A percentile compares a stretch with the other conserved stretches of the same genome.
Evolutionary conservation across 2,888 invertebrate species (phyloP).

Genomic region (Ceratothoa steindachneri): DNA sequence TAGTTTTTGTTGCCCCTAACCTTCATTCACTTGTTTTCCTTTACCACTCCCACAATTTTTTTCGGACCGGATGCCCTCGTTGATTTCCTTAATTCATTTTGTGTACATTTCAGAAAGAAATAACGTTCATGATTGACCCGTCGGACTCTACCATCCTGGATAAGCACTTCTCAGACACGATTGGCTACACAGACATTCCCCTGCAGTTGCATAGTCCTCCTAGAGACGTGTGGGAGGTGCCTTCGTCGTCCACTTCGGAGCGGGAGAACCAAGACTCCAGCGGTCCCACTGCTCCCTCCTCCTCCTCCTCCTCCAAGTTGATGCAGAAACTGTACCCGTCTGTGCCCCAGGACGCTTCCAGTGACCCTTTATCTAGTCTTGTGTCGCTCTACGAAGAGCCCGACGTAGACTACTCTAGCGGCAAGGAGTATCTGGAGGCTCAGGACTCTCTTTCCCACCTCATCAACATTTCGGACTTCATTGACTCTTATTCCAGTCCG

Average conservation of each 20-base stretch:
- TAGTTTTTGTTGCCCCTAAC: too few relatives aligned
- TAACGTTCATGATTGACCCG: conserved; percentile 55
- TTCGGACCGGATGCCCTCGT: too few relatives aligned
- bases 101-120: conserved; percentile 58
- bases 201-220: conserved; percentile 19
- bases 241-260: neutral
- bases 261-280: neutral
- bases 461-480: neutral
- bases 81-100: too few relatives aligned
- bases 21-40: too few relatives aligned
- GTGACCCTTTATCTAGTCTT: neutral
- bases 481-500: neutral
- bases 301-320: conserved; percentile 18
- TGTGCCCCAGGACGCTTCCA: conserved; percentile 27
- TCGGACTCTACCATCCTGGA: conserved; percentile 38
- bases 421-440: neutral
- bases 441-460: neutral
- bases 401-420: neutral
- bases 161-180: conserved; percentile 41
- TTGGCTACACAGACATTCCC: conserved; percentile 40
- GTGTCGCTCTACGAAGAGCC: neutral
- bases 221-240: neutral
- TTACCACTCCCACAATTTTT: too few relatives aligned
- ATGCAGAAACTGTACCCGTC: conserved; percentile 6
- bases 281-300: conserved; percentile 17